Percentiles rank a stretch among this genome's conserved stretches.
These are phyloP conservation scores for Malacoraja senta DNA, from an alignment of 2,797 vertebrate genomes.

Conservation along the genomic window DNA sequence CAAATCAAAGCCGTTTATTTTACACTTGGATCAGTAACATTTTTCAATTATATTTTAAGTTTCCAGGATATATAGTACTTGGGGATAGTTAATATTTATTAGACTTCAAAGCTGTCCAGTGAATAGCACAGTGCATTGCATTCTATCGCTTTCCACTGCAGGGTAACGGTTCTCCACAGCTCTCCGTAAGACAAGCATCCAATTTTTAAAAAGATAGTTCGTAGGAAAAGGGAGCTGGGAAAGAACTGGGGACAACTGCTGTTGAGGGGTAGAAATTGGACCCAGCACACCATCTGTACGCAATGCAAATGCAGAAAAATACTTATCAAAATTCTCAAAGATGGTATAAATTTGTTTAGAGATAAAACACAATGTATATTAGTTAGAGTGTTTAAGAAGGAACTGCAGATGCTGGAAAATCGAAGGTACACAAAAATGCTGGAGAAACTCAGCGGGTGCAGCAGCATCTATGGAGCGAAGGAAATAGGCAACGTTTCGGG, in stretches of 20 bases:
- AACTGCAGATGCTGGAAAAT: too few species aligned
- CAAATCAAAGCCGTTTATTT: neutral
- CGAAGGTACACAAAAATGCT: too few species aligned
- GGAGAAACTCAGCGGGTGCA: too few species aligned
- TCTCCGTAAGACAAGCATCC: neutral
- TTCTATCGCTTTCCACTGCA: neutral
- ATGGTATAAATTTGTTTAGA: neutral
- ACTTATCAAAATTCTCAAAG: neutral
- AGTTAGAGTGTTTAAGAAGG: too few species aligned
- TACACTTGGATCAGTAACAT: neutral
- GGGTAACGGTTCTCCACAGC: neutral
- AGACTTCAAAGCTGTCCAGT: neutral
- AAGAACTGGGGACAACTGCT: conserved; percentile 34
- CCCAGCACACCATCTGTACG: conserved; percentile 52
- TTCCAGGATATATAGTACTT: neutral
- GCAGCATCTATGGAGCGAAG: too few species aligned
- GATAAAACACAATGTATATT: too few species aligned
- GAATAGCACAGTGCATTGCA: neutral
- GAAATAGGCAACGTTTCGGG: too few species aligned
- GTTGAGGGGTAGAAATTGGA: conserved; percentile 52
- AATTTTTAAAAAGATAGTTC: neutral
- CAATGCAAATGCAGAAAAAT: neutral
- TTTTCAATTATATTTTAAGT: neutral
- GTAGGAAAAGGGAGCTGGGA: conserved; percentile 40
- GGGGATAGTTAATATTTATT: neutral